A percentile compares a stretch with the other conserved stretches of the same genome.
Evolutionary conservation across 2,797 vertebrate genomes (phyloP).

Genomic region (Labeo calbasu): DNA sequence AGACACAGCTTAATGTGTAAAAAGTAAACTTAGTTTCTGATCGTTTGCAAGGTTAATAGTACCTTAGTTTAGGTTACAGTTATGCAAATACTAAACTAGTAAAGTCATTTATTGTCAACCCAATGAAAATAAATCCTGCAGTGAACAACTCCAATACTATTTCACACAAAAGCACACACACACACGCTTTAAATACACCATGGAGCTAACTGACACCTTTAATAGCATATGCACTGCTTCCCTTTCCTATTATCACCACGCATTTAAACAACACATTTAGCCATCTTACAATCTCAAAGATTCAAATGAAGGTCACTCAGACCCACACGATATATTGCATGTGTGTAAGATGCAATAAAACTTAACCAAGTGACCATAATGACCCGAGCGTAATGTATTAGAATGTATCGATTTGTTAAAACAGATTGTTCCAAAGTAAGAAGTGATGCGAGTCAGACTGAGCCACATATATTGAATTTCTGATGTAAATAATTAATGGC

Average conservation of each 20-base stretch:
- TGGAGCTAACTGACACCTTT: conserved; percentile 37
- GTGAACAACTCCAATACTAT: conserved; percentile 14
- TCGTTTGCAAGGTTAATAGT: not conserved
- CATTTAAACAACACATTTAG: conserved; percentile 33
- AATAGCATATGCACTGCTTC: conserved; percentile 29
- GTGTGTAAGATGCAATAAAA: not conserved
- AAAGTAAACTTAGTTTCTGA: not conserved
- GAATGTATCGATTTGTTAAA: not conserved
- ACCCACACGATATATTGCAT: not conserved
- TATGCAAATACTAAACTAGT: not conserved
- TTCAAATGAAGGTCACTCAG: not conserved
- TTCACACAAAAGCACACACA: not conserved
- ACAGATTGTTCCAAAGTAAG: conserved; percentile 15
- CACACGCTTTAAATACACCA: conserved; percentile 1
- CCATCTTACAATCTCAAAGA: conserved; percentile 13
- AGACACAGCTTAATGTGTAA: not conserved
- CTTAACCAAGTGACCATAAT: not conserved
- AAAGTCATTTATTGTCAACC: not conserved
- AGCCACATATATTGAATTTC: conserved; percentile 42
- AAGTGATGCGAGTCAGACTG: conserved; percentile 11
- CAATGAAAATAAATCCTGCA: not conserved
- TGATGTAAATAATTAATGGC: conserved; percentile 50
- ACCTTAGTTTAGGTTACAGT: not conserved
- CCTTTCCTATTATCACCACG: conserved; percentile 4
- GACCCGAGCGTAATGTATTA: not conserved